phyloP scores from a whole-genome alignment of 2,113 vertebrate genomes.

The Vulpes lagopus region DNA sequence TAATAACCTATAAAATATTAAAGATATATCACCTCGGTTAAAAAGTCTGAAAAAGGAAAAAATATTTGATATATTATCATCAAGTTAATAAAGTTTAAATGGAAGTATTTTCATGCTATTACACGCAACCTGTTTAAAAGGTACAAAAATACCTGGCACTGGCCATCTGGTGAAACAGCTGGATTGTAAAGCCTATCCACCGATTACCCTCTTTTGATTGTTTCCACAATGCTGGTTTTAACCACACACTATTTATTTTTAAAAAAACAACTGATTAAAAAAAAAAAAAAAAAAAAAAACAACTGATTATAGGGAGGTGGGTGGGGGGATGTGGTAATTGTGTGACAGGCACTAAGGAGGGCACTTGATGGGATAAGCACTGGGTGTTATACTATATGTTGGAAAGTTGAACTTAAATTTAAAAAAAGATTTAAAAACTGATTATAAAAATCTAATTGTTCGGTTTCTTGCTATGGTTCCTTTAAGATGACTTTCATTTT shows the following conservation, averaged over 20 bases:
- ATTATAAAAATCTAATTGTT: conserved; percentile 43
- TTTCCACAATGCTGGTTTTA: neutral
- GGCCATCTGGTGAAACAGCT: conserved; percentile 65
- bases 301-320: no score
- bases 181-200: neutral
- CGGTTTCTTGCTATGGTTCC: conserved; percentile 55
- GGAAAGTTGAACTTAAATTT: no score
- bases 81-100: conserved; percentile 45
- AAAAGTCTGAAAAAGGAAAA: conserved; percentile 21
- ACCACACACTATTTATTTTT: neutral
- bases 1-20: neutral
- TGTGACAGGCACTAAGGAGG: no score
- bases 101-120: conserved; percentile 11
- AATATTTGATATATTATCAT: neutral
- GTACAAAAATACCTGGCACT: conserved; percentile 28
- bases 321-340: no score
- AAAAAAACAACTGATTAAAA: neutral
- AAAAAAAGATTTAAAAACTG: neutral
- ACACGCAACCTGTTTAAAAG: conserved; percentile 43
- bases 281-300: no score
- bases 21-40: neutral
- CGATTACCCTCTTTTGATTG: conserved; percentile 1
- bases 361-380: no score
- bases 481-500: conserved; percentile 44
- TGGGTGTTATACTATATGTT: no score